phyloP scores from a whole-genome alignment of 1,140 invertebrate genomes.

The Dufourea novaeangliae region DNA sequence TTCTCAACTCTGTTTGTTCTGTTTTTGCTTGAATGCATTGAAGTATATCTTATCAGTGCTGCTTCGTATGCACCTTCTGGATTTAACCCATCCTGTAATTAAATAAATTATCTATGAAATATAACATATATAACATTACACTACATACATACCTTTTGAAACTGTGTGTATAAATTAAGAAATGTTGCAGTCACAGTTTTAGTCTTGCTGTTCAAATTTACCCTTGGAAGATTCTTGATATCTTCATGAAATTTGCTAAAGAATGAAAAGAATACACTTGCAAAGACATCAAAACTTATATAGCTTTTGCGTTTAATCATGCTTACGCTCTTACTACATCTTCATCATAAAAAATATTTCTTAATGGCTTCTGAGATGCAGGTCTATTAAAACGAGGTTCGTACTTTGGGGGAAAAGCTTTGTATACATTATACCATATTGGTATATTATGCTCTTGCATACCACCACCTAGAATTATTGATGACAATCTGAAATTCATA shows the following conservation, averaged over 20 bases:
- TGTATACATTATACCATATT: slow-evolving; percentile 95
- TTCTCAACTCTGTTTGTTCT: background rate
- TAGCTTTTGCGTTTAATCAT: background rate
- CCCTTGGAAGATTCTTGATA: slow-evolving; percentile 80
- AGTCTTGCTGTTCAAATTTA: slow-evolving; percentile 80
- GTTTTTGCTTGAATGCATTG: background rate
- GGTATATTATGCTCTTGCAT: slow-evolving; percentile 90
- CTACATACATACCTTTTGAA: slow-evolving; percentile 75
- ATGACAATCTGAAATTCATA: slow-evolving; percentile 85
- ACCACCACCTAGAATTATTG: slow-evolving; percentile 88
- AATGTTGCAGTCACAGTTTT: slow-evolving; percentile 84
- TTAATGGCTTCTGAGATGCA: slow-evolving; percentile 83
- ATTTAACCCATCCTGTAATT: slow-evolving; percentile 45
- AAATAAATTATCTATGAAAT: slow-evolving; percentile 2
- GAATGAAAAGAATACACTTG: slow-evolving; percentile 45
- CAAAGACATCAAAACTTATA: slow-evolving; percentile 1
- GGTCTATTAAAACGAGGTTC: slow-evolving; percentile 88
- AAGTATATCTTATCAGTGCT: slow-evolving; percentile 41
- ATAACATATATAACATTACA: slow-evolving; percentile 7
- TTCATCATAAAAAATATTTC: slow-evolving; percentile 92
- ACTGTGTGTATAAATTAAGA: slow-evolving; percentile 82
- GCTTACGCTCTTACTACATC: slow-evolving; percentile 92
- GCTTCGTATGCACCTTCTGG: slow-evolving; percentile 41
- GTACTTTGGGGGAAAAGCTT: slow-evolving; percentile 91
- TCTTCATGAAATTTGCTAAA: slow-evolving; percentile 85